phyloP scores from a whole-genome alignment of 2,113 vertebrate species.

The Oreotrochilus melanogaster region DNA sequence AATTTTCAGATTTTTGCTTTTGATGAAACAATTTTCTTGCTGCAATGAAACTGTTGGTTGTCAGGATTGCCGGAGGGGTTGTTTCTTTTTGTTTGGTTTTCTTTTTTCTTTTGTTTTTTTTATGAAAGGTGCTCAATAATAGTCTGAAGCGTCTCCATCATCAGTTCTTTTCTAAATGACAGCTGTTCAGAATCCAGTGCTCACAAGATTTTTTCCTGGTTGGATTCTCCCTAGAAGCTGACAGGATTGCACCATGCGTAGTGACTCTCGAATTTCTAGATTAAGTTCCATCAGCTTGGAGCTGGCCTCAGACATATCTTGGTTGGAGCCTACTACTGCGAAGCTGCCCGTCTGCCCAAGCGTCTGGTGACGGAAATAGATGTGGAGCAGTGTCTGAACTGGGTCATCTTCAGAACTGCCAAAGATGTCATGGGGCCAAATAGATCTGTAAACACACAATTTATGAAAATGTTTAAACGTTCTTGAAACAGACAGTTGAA shows the following conservation, averaged over 20 bases:
- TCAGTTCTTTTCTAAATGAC: constrained; percentile 31
- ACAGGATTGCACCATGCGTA: constrained; percentile 87
- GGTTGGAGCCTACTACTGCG: constrained; percentile 91
- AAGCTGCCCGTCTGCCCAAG: constrained; percentile 95
- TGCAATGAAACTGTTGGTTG: constrained; percentile 39
- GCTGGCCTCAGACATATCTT: constrained; percentile 92
- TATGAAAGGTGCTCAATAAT: constrained; percentile 76
- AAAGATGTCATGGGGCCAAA: constrained; percentile 97
- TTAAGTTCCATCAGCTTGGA: constrained; percentile 96
- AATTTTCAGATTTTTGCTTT: constrained; percentile 18
- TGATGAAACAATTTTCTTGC: constrained; percentile 18
- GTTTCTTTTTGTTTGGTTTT: neutral
- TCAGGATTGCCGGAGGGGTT: neutral
- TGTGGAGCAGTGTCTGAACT: constrained; percentile 92
- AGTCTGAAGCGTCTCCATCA: constrained; percentile 30
- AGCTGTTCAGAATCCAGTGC: constrained; percentile 88
- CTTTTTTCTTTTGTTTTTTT: neutral
- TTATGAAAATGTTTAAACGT: neutral
- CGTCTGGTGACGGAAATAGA: constrained; percentile 97
- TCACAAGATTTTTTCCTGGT: constrained; percentile 73
- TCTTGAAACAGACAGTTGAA: neutral
- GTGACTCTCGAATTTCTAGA: constrained; percentile 93
- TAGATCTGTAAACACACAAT: constrained; percentile 79
- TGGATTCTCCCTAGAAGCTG: constrained; percentile 77
- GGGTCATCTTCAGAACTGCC: constrained; percentile 90